Conservation (phyloP, 2,797 vertebrate genomes). For the Poeciliopsis gracilis region DNA sequence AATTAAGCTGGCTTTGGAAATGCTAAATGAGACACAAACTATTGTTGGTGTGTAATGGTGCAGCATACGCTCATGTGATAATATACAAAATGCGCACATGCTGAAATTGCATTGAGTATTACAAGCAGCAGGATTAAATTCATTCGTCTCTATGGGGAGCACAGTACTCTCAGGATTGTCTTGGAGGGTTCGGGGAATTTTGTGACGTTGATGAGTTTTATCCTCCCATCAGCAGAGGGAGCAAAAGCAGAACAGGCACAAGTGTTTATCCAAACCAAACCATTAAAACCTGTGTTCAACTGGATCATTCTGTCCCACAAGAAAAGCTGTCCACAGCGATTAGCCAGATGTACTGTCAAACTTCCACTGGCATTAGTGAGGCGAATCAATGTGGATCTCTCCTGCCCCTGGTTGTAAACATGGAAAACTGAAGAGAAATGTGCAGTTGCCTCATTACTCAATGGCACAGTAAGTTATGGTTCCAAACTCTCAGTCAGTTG, state of each 20-base stretch:
- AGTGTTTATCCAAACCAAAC: conserved; percentile 82
- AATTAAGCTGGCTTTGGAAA: conserved; percentile 32
- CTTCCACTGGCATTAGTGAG: conserved; percentile 2
- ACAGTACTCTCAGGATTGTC: conserved; percentile 76
- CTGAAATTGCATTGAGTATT: conserved; percentile 81
- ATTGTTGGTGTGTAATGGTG: conserved; percentile 45
- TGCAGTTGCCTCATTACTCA: background rate
- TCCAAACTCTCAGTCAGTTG: background rate
- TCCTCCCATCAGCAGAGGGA: conserved; percentile 75
- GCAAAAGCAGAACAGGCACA: conserved; percentile 81
- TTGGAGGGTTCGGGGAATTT: conserved; percentile 46
- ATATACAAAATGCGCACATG: conserved; percentile 76
- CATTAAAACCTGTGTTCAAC: conserved; percentile 60
- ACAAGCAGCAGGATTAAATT: conserved; percentile 81
- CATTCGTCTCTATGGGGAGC: conserved; percentile 74
- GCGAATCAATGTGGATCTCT: conserved; percentile 12
- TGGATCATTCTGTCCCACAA: conserved; percentile 63
- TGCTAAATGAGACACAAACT: conserved; percentile 40
- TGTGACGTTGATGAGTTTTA: conserved; percentile 49
- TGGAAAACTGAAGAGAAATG: conserved; percentile 11
- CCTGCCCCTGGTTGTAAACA: conserved; percentile 35
- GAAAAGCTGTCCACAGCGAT: conserved; percentile 41
- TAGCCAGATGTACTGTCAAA: conserved; percentile 14
- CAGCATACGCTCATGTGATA: conserved; percentile 59
- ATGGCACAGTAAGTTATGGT: background rate